Base-by-base conservation (phyloP, 2,113 vertebrate genomes). In the Barbus barbus region DNA sequence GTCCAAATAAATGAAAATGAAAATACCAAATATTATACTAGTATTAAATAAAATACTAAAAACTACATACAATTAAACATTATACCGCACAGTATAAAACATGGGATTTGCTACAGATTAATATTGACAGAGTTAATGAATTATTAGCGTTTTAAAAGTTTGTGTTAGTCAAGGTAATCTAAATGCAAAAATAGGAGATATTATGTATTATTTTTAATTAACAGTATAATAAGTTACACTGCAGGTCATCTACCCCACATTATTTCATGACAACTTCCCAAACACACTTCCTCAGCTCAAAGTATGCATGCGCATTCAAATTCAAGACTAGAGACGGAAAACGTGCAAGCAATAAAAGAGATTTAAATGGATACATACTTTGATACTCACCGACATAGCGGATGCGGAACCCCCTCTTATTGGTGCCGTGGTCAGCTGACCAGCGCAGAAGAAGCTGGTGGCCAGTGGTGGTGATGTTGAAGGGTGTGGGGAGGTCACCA, bases 341-440 rank as follows among this genome's bases (percentile, higher is more conserved):
- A 65, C 87, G 82, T 90, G 88, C 88, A 88, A 85, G 83, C 81
- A 77, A 87, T 87, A 90, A 89, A n/a, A 92, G 92, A 91, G 91
- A 94, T 90, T 92, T 90, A 91, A 92, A 86, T 93, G 81, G 91
- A 95, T 94, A 93, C 97, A 88, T 98, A 95, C 94, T 95, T 95
- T 94, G 94, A 94, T 95, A 95, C 94, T 95, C 94, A 99, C 98
- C 98, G 94, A 98, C 96, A 87, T 99, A 99, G 93, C 96, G 95
- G 93, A 99, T 96, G 89, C 95, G 95, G 94, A 99, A 99, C 82
- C 98, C 98, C 89, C 94, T 98, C 93, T 99, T 99, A 92, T 99
- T 99, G 71, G 98, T 99, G 83, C 97, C 98, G 22, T 99, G 98
- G 93, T 99, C 98, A 72, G 98, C 97, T 63, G 97, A 97, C 98